A percentile compares a stretch with the other conserved stretches of the same genome.
These are phyloP conservation scores for Deroptyus accipitrinus DNA, from an alignment of 2,113 vertebrate species.

Conservation along the genomic window DNA sequence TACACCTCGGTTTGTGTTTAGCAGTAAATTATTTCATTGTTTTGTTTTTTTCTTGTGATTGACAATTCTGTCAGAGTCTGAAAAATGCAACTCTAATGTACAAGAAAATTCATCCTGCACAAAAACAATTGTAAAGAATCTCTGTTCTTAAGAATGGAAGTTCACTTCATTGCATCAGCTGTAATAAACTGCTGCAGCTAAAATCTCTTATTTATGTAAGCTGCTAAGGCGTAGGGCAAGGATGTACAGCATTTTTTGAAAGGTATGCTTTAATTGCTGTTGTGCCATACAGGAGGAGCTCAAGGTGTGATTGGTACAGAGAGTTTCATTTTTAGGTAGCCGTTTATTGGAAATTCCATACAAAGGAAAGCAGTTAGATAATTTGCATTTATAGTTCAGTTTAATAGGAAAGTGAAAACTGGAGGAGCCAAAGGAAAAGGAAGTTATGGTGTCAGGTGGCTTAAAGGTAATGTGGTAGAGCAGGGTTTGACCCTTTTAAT, in stretches of 20 bases:
- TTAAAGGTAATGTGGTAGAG: slow-evolving; percentile 50
- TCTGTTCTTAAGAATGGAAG: not conserved
- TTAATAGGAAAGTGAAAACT: slow-evolving; percentile 20
- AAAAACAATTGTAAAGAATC: not conserved
- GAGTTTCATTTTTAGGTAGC: slow-evolving; percentile 33
- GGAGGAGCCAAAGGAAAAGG: slow-evolving; percentile 15
- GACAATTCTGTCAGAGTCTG: not conserved
- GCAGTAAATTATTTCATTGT: not conserved
- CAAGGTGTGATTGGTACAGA: not conserved
- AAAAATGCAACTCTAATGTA: not conserved
- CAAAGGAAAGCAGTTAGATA: slow-evolving; percentile 24
- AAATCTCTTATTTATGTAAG: not conserved
- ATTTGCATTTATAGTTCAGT: slow-evolving; percentile 61
- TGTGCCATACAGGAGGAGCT: not conserved
- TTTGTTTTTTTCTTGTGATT: not conserved
- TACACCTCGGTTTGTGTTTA: not conserved
- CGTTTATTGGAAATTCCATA: slow-evolving; percentile 29
- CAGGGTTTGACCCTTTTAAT: not conserved
- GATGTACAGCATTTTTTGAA: not conserved
- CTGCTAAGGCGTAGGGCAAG: accelerated
- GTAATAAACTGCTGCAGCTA: not conserved
- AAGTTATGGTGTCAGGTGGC: slow-evolving; percentile 53
- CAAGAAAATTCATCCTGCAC: not conserved
- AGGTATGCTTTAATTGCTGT: not conserved
- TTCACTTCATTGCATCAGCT: not conserved